Evolutionary conservation across 2,113 vertebrate species (phyloP).

Genomic region (Corythornis vintsioides): DNA sequence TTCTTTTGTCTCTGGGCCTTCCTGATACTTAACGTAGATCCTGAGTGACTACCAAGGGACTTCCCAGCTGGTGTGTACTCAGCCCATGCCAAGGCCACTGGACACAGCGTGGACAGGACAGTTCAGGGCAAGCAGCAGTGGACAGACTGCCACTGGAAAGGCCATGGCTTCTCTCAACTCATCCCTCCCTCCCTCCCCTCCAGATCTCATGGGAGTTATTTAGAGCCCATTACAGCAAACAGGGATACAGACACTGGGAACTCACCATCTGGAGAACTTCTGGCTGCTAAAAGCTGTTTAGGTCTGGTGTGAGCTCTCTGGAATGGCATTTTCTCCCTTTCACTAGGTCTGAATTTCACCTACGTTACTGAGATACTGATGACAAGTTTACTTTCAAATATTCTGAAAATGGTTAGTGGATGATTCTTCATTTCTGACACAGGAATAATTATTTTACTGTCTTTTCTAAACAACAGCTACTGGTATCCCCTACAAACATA

Average conservation of each 20-base stretch:
- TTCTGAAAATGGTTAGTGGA: background rate
- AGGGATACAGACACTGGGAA: background rate
- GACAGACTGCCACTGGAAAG: background rate
- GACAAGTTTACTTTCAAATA: background rate
- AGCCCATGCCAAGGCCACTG: background rate
- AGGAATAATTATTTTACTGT: background rate
- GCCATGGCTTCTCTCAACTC: background rate
- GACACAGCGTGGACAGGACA: background rate
- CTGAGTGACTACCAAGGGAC: background rate
- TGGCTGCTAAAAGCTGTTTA: background rate
- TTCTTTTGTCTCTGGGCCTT: constrained; percentile 10
- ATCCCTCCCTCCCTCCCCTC: background rate
- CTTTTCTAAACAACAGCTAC: background rate
- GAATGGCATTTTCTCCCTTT: background rate
- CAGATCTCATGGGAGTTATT: background rate
- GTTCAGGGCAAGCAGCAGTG: background rate
- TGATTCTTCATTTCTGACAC: constrained; percentile 41
- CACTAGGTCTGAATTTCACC: background rate
- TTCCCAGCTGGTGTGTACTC: background rate
- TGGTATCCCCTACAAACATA: background rate
- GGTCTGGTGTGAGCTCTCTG: background rate
- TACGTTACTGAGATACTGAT: background rate
- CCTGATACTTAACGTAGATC: background rate
- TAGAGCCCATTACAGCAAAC: background rate
- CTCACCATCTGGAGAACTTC: background rate